A percentile compares a stretch with the other conserved stretches of the same genome.
These are phyloP conservation scores for Taeniopygia guttata DNA, from an alignment of 2,797 vertebrate species.

Conservation along the genomic window DNA sequence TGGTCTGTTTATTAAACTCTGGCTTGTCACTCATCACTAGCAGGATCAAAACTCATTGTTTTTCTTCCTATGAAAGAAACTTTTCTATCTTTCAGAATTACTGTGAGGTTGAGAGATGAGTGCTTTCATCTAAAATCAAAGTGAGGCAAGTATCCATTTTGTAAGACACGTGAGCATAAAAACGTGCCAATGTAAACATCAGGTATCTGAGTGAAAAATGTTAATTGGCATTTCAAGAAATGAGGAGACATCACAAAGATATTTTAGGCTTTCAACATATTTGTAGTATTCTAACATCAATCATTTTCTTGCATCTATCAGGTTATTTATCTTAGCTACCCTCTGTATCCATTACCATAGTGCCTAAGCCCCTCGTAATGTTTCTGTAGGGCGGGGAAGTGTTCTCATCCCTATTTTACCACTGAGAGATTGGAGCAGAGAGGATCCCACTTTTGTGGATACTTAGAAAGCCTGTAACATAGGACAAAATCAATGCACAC, in stretches of 20 bases:
- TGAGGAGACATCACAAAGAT: constrained; percentile 45
- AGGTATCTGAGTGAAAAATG: constrained; percentile 70
- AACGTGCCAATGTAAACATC: constrained; percentile 57
- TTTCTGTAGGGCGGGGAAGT: neutral
- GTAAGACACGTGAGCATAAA: constrained; percentile 43
- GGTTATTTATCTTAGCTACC: constrained; percentile 65
- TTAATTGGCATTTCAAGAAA: constrained; percentile 65
- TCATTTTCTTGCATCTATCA: constrained; percentile 39
- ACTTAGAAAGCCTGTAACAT: neutral
- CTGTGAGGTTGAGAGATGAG: neutral
- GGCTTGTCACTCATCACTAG: constrained; percentile 10
- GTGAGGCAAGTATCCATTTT: constrained; percentile 36
- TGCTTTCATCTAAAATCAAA: constrained; percentile 57
- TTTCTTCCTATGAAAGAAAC: constrained; percentile 32
- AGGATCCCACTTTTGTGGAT: neutral
- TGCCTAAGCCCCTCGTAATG: constrained; percentile 15
- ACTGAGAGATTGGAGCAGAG: neutral
- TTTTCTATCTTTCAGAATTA: constrained; percentile 53
- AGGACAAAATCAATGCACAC: neutral
- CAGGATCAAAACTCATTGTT: constrained; percentile 35
- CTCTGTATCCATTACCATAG: constrained; percentile 34
- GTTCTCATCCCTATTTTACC: constrained; percentile 5
- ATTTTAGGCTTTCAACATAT: constrained; percentile 52
- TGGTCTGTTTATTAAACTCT: constrained; percentile 30
- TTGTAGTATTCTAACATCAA: constrained; percentile 53